Base-by-base conservation (phyloP, 1,140 invertebrate species). In the Drosophila paulistorum region DNA sequence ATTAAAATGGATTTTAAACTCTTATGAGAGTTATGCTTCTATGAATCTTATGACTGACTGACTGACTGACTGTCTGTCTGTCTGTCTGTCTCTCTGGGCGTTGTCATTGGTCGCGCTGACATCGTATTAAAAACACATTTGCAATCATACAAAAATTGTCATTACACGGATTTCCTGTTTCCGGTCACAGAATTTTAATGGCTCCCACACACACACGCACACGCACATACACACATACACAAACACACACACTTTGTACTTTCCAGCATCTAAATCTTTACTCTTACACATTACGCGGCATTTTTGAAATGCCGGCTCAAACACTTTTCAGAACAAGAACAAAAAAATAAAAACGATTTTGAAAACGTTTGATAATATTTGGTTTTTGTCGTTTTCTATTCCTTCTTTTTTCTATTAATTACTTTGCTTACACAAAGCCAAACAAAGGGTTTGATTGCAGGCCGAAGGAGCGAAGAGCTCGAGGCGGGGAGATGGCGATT, bases 211-310 rank as follows among this genome's bases (percentile, higher is more conserved):
- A 57, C 26, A 26, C 3, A 13, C 26, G 33, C 30, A 33, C 30
- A 42, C 17, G 42, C 68, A 26, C 66, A 72, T 58, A 30, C 60
- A 45, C 7, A 45, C 3, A 45, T 58, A 30, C 60, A 45, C 7
- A 45, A 3, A 45, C 60, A 48, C 41, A 33, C 61, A 48, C 2
- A 30, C 3, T 9, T 17, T 14, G 14, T 33, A 17, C 33, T 39
- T 5, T 14, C 14, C 2, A 4, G 1, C n/a, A 45, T 30, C 6
- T 1, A 11, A 23, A 26, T 55, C 9, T 55, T 30, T n/a, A 7
- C 11, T n/a, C 26, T 51, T 5, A 51, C 45, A 51, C 20, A 81
- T 84, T 85, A 78, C 78, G 82, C 82, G 82, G 82, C 81, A 84
- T 86, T 73, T 69, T 65, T 26, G 26, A 80, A 79, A 78, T 63